Evolutionary conservation across 2,113 vertebrate species (phyloP).

Genomic region (Neogale vison): DNA sequence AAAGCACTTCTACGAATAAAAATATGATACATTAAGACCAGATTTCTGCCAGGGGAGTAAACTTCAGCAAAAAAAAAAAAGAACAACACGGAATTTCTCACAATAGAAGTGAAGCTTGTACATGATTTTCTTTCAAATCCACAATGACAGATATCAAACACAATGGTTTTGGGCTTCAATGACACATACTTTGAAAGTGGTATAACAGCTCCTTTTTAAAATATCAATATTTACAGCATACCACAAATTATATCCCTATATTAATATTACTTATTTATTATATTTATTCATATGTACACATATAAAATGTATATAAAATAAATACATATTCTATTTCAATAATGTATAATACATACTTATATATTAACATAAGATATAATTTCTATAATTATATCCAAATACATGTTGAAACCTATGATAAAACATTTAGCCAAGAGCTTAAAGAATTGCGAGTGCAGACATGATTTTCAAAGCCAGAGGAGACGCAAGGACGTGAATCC

Average conservation of each 20-base stretch:
- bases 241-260: background rate
- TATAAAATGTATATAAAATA: background rate
- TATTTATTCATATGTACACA: background rate
- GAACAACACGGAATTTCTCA: constrained; percentile 14
- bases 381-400: background rate
- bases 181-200: background rate
- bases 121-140: background rate
- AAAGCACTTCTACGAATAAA: constrained; percentile 13
- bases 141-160: background rate
- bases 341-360: background rate
- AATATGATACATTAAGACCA: background rate
- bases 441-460: background rate
- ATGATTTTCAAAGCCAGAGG: background rate
- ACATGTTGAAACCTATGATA: background rate
- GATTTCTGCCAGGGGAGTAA: background rate
- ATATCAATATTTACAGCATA: background rate
- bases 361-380: background rate
- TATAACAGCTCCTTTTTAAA: constrained; percentile 16
- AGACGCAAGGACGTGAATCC: background rate
- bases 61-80: background rate
- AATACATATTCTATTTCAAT: background rate
- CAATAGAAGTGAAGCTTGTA: background rate
- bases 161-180: background rate
- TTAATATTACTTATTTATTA: background rate
- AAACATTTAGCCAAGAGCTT: background rate